Percentiles rank a stretch among this genome's conserved stretches.
Evolutionary conservation across 2,113 vertebrate species (phyloP).

Genomic region (Scartelaos histophorus): DNA sequence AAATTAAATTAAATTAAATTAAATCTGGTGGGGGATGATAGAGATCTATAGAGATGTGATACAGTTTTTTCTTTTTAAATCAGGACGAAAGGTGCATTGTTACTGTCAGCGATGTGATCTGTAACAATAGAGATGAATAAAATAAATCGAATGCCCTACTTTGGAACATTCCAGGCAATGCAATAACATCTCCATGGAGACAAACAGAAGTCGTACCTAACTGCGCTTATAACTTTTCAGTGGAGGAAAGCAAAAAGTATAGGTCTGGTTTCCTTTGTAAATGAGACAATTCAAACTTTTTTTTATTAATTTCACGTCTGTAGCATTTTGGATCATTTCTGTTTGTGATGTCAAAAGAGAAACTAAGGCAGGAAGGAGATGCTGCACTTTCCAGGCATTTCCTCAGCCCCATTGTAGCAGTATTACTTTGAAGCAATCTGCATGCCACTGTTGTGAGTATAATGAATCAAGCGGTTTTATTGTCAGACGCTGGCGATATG

Average conservation of each 20-base stretch:
- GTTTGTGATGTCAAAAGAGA: conserved; percentile 32
- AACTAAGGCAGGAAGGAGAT: conserved; percentile 27
- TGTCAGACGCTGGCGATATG: conserved; percentile 59
- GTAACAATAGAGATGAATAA: too few relatives aligned
- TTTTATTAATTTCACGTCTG: neutral
- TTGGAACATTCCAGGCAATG: too few relatives aligned
- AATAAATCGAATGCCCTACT: too few relatives aligned
- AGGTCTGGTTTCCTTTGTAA: neutral
- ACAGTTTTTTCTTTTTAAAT: too few relatives aligned
- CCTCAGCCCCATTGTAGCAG: conserved; percentile 29
- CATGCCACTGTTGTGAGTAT: conserved; percentile 33
- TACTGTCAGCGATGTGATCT: too few relatives aligned
- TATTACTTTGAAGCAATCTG: conserved; percentile 44
- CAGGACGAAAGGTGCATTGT: too few relatives aligned
- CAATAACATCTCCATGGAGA: too few relatives aligned
- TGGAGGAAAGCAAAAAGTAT: neutral
- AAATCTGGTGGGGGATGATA: too few relatives aligned
- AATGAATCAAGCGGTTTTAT: conserved; percentile 60
- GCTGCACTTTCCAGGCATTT: conserved; percentile 15
- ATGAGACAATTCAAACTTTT: neutral
- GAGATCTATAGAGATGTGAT: too few relatives aligned
- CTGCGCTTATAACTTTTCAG: too few relatives aligned
- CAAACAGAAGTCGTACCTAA: too few relatives aligned
- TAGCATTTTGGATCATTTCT: conserved; percentile 24
- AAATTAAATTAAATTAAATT: too few relatives aligned